Evolutionary conservation across 1,140 invertebrate species (phyloP).

Genomic region (Trinorchestia longiramus): DNA sequence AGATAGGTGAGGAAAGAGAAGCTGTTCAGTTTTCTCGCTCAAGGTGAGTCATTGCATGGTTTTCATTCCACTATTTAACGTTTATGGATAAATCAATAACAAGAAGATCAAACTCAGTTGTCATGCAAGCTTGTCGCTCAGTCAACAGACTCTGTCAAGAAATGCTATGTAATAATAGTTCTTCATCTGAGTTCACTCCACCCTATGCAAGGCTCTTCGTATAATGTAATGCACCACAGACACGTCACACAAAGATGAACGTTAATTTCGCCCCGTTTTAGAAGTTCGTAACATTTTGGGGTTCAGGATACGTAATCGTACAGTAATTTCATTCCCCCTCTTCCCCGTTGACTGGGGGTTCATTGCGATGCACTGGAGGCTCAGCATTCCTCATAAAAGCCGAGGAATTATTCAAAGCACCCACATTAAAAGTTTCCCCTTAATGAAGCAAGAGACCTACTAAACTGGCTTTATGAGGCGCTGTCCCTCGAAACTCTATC

Average conservation of each 20-base stretch:
- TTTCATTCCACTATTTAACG: too few relatives aligned
- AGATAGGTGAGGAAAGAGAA: too few relatives aligned
- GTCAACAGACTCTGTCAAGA: too few relatives aligned
- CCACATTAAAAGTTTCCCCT: slow-evolving; percentile 48
- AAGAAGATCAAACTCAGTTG: too few relatives aligned
- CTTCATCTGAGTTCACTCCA: too few relatives aligned
- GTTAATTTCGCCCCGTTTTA: not conserved
- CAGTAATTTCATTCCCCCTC: not conserved
- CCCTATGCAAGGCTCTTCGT: too few relatives aligned
- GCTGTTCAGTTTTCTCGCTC: too few relatives aligned
- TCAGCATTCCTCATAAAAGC: not conserved
- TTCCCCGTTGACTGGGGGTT: not conserved
- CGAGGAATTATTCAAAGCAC: slow-evolving; percentile 37
- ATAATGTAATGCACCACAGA: not conserved
- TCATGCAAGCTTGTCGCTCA: too few relatives aligned
- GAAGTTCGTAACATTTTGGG: not conserved
- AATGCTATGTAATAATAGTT: too few relatives aligned
- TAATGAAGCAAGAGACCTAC: slow-evolving; percentile 46
- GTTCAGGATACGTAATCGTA: not conserved
- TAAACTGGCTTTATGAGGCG: slow-evolving; percentile 38
- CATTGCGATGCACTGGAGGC: slow-evolving; percentile 17
- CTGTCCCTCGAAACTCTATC: slow-evolving; percentile 12
- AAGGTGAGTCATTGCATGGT: too few relatives aligned
- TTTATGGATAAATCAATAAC: too few relatives aligned
- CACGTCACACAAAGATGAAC: too few relatives aligned